A percentile compares a stretch with the other conserved stretches of the same genome.
phyloP scores from a whole-genome alignment of 2,113 vertebrate genomes.

The Protomyctophum bolini region DNA sequence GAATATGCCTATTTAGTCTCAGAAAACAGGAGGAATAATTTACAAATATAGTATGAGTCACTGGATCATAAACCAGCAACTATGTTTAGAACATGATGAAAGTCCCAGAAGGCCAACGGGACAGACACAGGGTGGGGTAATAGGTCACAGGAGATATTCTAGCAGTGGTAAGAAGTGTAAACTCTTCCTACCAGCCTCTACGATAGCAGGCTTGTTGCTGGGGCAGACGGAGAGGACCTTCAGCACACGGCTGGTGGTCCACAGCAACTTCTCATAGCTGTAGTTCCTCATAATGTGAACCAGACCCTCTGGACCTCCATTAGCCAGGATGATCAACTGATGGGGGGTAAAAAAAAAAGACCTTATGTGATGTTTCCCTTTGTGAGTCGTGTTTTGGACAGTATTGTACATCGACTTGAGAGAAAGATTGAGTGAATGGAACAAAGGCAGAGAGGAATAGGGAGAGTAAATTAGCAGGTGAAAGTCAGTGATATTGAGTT shows the following conservation, averaged over 20 bases:
- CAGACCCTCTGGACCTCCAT: constrained; percentile 90
- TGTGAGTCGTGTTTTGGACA: too few species aligned
- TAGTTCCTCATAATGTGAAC: constrained; percentile 96
- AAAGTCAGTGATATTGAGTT: background rate
- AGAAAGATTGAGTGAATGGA: background rate
- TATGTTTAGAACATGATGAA: too few species aligned
- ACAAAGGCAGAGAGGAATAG: background rate
- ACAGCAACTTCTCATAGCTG: constrained; percentile 95
- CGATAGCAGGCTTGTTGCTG: constrained; percentile 96
- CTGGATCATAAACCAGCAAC: too few species aligned
- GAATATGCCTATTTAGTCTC: too few species aligned
- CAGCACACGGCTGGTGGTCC: constrained; percentile 96
- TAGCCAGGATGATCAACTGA: constrained; percentile 95
- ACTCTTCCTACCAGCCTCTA: constrained; percentile 89
- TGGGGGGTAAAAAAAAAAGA: background rate
- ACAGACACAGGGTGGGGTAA: too few species aligned
- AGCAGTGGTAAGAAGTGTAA: constrained; percentile 1
- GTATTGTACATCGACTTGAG: too few species aligned
- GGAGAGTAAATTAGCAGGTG: background rate
- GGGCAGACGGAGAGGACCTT: constrained; percentile 97
- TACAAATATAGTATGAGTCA: too few species aligned
- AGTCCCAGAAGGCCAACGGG: too few species aligned
- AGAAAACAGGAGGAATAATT: too few species aligned
- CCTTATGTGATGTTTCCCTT: too few species aligned
- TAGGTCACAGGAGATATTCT: background rate